phyloP scores from a whole-genome alignment of 2,888 invertebrate genomes.

The Phrixothrix hirtus region DNA sequence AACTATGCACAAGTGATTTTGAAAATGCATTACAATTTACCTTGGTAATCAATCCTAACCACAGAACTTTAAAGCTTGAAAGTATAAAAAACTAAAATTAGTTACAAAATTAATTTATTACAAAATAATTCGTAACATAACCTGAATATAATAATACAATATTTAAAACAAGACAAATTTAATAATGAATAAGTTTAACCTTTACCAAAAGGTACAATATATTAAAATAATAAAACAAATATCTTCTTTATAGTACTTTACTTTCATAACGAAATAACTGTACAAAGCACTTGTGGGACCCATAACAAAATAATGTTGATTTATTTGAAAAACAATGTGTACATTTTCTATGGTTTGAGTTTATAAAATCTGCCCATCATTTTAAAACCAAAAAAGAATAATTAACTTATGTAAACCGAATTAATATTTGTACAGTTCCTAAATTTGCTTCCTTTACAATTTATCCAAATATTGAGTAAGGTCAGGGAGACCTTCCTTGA shows the following conservation, averaged over 20 bases:
- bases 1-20: too few species aligned
- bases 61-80: too few species aligned
- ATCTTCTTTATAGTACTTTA: conserved; percentile 18
- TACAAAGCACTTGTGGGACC: conserved; percentile 23
- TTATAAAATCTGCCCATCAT: not conserved
- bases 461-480: conserved; percentile 96
- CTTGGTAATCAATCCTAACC: too few species aligned
- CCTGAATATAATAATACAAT: conserved; percentile 20
- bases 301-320: conserved; percentile 10
- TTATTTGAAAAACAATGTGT: conserved; percentile 7
- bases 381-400: conserved; percentile 16
- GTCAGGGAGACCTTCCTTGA: conserved; percentile 97
- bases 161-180: conserved; percentile 14
- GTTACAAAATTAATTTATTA: conserved; percentile 7
- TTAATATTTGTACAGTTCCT: conserved; percentile 55
- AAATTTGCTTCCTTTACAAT: conserved; percentile 72
- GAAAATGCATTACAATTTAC: too few species aligned
- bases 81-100: not conserved
- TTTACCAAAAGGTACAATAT: conserved; percentile 12
- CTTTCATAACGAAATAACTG: conserved; percentile 27
- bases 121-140: conserved; percentile 23
- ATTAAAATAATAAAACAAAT: conserved; percentile 20
- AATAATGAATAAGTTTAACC: conserved; percentile 6
- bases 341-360: conserved; percentile 2
- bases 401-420: conserved; percentile 22